phyloP scores from a whole-genome alignment of 2,888 invertebrate species.

The Drosophila melanocephala region DNA sequence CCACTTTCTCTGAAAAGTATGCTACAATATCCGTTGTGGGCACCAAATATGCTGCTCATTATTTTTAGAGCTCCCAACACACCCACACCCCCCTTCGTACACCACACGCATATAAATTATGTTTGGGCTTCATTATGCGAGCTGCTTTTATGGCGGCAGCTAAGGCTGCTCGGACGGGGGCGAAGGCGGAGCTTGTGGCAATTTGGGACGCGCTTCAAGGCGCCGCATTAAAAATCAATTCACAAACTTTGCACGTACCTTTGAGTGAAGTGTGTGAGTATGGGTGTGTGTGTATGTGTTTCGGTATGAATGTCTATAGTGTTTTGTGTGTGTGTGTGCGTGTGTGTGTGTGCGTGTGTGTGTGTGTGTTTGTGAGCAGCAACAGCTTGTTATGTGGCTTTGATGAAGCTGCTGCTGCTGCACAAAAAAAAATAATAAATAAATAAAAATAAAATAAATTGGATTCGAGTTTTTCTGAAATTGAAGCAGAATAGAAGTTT shows the following conservation, averaged over 20 bases:
- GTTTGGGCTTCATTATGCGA: constrained; percentile 75
- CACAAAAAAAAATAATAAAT: background rate
- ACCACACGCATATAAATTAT: constrained; percentile 67
- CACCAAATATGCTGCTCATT: constrained; percentile 78
- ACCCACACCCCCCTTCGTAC: constrained; percentile 22
- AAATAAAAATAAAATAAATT: background rate
- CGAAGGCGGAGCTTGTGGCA: constrained; percentile 9
- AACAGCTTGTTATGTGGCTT: constrained; percentile 35
- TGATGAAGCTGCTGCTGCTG: constrained; percentile 33
- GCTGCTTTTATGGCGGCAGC: constrained; percentile 38
- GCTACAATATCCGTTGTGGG: constrained; percentile 66
- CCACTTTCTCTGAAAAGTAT: constrained; percentile 55
- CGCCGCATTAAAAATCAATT: constrained; percentile 78
- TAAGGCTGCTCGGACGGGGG: background rate
- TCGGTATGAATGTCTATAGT: background rate
- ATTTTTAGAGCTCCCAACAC: constrained; percentile 63
- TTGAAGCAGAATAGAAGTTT: background rate
- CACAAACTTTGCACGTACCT: constrained; percentile 74
- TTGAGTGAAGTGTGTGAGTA: constrained; percentile 38
- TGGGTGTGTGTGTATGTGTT: constrained; percentile 1
- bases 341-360: background rate
- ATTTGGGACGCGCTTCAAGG: constrained; percentile 56
- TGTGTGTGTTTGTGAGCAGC: constrained; percentile 24
- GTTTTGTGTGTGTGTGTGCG: constrained; percentile 5
- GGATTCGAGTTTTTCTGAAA: background rate